Percentiles rank a stretch among this genome's conserved stretches.
Conservation (phyloP, 2,797 vertebrate species). For the Cryptoprocta ferox region DNA sequence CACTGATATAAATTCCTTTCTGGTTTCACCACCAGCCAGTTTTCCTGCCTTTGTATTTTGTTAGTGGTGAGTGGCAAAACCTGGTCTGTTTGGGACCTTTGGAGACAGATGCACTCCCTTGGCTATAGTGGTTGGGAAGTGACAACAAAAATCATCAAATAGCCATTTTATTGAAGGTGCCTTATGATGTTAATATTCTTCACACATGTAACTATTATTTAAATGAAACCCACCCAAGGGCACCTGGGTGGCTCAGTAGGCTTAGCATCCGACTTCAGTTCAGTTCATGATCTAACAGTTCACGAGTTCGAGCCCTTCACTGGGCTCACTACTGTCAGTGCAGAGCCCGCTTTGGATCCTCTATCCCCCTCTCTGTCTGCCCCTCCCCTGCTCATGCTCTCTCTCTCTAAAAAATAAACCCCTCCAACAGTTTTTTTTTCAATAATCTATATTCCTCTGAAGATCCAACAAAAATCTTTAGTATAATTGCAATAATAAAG, state of each 20-base stretch:
- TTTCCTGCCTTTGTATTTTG: not conserved
- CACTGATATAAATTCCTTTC: not conserved
- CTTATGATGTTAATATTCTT: not conserved
- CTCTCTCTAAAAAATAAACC: no score
- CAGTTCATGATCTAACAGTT: no score
- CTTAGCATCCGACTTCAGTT: no score
- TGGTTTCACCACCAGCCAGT: not conserved
- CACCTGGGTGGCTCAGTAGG: no score
- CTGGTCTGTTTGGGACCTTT: not conserved
- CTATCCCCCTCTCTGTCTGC: no score
- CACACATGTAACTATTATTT: not conserved
- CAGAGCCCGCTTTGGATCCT: no score
- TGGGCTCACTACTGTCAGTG: no score
- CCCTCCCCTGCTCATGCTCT: no score
- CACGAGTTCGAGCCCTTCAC: no score
- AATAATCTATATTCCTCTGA: not conserved
- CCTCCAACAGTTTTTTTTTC: not conserved
- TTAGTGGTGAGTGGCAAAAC: not conserved
- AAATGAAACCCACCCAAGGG: not conserved
- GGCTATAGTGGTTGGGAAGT: not conserved
- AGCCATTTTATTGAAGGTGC: not conserved
- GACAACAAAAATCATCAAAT: not conserved
- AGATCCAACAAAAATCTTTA: not conserved
- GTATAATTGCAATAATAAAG: not conserved
- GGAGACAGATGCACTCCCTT: not conserved